Evolutionary conservation across 2,888 invertebrate species (phyloP).

Genomic region (Epinotia ramella): DNA sequence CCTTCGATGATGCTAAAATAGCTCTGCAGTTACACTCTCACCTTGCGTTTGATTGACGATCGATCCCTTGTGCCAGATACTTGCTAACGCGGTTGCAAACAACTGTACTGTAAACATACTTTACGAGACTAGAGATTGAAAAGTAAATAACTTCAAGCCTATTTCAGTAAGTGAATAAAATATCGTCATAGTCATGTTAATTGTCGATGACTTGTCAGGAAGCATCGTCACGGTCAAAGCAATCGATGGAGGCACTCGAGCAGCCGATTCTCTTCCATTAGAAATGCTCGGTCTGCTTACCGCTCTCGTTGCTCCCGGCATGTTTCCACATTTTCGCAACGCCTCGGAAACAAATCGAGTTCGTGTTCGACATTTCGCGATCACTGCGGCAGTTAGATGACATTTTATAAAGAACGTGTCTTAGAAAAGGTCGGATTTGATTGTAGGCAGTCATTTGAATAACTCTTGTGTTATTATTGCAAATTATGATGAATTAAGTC

Average conservation of each 20-base stretch:
- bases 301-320: slow-evolving; percentile 63
- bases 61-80: slow-evolving; percentile 84
- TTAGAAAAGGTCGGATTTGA: slow-evolving; percentile 84
- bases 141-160: slow-evolving; percentile 33
- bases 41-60: slow-evolving; percentile 86
- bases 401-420: slow-evolving; percentile 84
- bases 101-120: slow-evolving; percentile 57
- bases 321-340: slow-evolving; percentile 79
- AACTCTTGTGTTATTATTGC: slow-evolving; percentile 80
- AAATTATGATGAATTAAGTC: slow-evolving; percentile 83
- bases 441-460: slow-evolving; percentile 83
- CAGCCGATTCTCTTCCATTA: slow-evolving; percentile 59
- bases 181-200: slow-evolving; percentile 36
- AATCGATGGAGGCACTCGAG: slow-evolving; percentile 56
- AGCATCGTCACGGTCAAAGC: slow-evolving; percentile 37
- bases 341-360: slow-evolving; percentile 78
- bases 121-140: slow-evolving; percentile 37
- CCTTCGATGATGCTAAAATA: slow-evolving; percentile 85
- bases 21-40: slow-evolving; percentile 81
- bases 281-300: slow-evolving; percentile 57
- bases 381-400: slow-evolving; percentile 80
- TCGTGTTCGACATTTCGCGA: slow-evolving; percentile 84
- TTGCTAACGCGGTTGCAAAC: slow-evolving; percentile 77
- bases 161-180: slow-evolving; percentile 37
- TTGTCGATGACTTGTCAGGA: slow-evolving; percentile 42